Evolutionary conservation across 2,888 invertebrate genomes (phyloP).

Genomic region (Melipona bicolor): DNA sequence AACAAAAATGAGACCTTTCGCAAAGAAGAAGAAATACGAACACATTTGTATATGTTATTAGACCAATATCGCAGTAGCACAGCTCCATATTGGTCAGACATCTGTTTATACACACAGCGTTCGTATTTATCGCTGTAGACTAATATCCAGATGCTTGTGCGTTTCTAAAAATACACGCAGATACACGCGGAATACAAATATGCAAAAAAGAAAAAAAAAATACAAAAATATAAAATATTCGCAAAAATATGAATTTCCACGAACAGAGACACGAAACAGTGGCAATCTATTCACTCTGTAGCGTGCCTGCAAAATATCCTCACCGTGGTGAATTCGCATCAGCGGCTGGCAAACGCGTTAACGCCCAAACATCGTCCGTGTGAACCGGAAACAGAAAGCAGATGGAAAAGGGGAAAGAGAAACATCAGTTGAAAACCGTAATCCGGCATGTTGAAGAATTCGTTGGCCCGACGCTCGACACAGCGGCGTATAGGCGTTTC

Average conservation of each 20-base stretch:
- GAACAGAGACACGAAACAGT: not conserved
- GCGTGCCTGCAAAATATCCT: not conserved
- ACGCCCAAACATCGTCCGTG: not conserved
- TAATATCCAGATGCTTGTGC: no score
- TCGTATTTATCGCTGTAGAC: not conserved
- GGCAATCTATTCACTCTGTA: not conserved
- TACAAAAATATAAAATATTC: no score
- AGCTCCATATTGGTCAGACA: not conserved
- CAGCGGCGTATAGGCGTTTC: slow-evolving; percentile 23
- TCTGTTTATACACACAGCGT: not conserved
- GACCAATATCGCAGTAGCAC: not conserved
- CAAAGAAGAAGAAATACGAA: not conserved
- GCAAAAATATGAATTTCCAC: no score
- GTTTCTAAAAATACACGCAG: no score
- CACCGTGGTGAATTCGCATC: not conserved
- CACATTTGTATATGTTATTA: not conserved
- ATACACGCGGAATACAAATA: no score
- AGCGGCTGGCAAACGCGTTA: not conserved
- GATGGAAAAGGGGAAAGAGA: no score
- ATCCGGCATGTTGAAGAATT: slow-evolving; percentile 45
- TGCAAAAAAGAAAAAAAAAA: no score
- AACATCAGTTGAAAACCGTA: slow-evolving; percentile 12
- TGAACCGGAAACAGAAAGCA: not conserved
- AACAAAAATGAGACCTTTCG: no score
- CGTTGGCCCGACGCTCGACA: slow-evolving; percentile 27